phyloP scores from a whole-genome alignment of 1,140 invertebrate genomes.

The Thaumatotibia leucotreta region DNA sequence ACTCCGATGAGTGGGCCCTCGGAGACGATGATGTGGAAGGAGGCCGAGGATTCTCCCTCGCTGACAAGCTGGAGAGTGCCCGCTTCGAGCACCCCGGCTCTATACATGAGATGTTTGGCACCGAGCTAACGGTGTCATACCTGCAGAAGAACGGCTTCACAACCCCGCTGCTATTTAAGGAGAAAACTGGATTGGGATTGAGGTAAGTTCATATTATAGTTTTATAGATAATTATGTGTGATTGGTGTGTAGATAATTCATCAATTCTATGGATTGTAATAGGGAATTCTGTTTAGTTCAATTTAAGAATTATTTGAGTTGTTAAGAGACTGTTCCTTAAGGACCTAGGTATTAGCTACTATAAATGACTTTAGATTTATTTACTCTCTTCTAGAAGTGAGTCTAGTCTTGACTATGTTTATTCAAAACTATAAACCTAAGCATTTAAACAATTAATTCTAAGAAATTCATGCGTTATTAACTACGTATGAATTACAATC shows the following conservation, averaged over 20 bases:
- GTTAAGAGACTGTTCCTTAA: no score
- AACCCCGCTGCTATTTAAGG: conserved; percentile 92
- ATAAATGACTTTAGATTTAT: no score
- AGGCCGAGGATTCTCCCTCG: conserved; percentile 90
- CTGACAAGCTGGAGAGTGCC: conserved; percentile 92
- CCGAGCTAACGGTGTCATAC: conserved; percentile 83
- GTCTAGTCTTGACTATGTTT: no score
- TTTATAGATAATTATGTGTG: neutral
- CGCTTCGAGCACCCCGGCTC: conserved; percentile 86
- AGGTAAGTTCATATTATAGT: conserved; percentile 55
- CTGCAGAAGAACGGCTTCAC: conserved; percentile 96
- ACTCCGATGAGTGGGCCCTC: conserved; percentile 93
- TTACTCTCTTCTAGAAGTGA: no score
- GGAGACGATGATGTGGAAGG: conserved; percentile 96
- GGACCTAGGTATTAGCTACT: no score
- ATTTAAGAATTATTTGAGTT: no score
- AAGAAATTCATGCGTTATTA: no score
- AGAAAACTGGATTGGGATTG: conserved; percentile 90
- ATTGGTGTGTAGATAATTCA: neutral
- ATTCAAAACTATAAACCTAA: no score
- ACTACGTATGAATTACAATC: no score
- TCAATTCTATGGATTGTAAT: neutral
- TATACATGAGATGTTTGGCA: conserved; percentile 92
- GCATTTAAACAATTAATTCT: no score
- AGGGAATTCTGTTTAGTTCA: neutral